phyloP scores from a whole-genome alignment of 2,113 vertebrate species.

The Rhea americana region DNA sequence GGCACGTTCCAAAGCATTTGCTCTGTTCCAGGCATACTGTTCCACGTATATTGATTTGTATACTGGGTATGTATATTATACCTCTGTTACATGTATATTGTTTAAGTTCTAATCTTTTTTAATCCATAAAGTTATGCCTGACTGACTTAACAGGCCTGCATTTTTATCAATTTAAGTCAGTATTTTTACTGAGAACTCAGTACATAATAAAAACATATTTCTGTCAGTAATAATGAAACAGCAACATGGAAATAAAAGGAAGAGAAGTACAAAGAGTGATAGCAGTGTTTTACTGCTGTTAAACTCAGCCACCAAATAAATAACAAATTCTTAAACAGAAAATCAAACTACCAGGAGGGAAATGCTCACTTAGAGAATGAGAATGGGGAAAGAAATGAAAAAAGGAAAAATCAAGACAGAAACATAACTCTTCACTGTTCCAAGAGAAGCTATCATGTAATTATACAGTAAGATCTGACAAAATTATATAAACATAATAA shows the following conservation, averaged over 20 bases:
- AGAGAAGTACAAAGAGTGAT: neutral
- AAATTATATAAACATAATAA: neutral
- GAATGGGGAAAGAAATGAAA: neutral
- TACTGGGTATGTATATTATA: neutral
- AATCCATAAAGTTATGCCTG: neutral
- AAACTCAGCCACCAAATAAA: neutral
- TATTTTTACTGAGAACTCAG: neutral
- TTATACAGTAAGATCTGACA: neutral
- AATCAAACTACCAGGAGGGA: neutral
- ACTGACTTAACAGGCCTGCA: neutral
- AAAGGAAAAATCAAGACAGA: neutral
- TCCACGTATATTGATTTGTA: neutral
- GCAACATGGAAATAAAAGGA: neutral
- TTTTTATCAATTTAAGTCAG: neutral
- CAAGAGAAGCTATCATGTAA: neutral
- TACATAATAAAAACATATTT: neutral
- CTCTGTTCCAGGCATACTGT: neutral
- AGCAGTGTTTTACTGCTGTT: neutral
- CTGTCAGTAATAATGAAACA: neutral
- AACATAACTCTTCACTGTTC: neutral
- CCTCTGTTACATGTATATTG: neutral
- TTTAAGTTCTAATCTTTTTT: neutral
- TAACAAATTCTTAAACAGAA: neutral
- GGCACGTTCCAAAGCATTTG: neutral
- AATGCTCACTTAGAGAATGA: neutral